Evolutionary conservation across 2,888 invertebrate genomes (phyloP).

Genomic region (Melanostoma scalare): DNA sequence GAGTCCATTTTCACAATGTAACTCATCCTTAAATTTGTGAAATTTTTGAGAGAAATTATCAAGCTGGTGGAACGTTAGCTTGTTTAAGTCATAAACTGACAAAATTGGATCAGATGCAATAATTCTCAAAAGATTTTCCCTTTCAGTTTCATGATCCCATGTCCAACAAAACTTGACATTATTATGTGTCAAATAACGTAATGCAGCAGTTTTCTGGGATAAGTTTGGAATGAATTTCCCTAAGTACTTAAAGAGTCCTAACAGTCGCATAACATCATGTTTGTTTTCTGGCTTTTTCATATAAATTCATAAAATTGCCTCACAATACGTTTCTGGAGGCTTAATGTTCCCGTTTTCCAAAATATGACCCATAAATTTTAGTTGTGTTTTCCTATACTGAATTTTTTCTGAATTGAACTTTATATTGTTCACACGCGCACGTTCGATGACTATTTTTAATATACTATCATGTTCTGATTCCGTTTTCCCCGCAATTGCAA

Average conservation of each 20-base stretch:
- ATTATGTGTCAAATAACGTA: constrained; percentile 50
- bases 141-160: constrained; percentile 43
- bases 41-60: constrained; percentile 1
- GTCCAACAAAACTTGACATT: constrained; percentile 54
- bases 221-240: constrained; percentile 71
- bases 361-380: too few species aligned
- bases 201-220: constrained; percentile 38
- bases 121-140: constrained; percentile 24
- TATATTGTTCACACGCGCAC: too few species aligned
- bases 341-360: too few species aligned
- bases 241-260: constrained; percentile 70
- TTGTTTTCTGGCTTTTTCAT: constrained; percentile 49
- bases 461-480: too few species aligned
- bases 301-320: constrained; percentile 64
- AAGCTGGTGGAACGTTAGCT: constrained; percentile 27
- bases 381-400: too few species aligned
- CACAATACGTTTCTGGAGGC: constrained; percentile 50
- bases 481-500: constrained; percentile 74
- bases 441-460: too few species aligned
- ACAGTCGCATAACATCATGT: constrained; percentile 43
- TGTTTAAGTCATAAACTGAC: constrained; percentile 61
- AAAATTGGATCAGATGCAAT: constrained; percentile 51
- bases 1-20: too few species aligned
- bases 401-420: too few species aligned
- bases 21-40: not conserved